phyloP scores from a whole-genome alignment of 35 echinoderm and acorn worm species.

The Heliocidaris erythrogramma region DNA sequence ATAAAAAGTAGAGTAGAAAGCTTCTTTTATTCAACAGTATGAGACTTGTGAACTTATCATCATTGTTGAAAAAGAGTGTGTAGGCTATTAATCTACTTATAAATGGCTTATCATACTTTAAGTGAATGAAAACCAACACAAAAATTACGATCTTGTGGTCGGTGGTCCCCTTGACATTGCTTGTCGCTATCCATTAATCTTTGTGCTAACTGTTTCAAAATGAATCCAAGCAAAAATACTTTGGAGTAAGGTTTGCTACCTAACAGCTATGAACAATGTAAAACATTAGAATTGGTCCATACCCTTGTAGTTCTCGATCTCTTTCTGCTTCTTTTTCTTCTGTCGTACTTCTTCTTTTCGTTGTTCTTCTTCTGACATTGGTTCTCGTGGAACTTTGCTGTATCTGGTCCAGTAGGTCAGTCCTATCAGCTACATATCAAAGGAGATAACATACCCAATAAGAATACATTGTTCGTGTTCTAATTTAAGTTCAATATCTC shows the following conservation, averaged over 20 bases:
- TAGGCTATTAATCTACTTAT: too few relatives aligned
- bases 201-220: neutral
- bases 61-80: too few relatives aligned
- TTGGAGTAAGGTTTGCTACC: neutral
- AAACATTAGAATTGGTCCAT: neutral
- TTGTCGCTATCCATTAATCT: neutral
- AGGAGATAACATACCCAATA: neutral
- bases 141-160: neutral
- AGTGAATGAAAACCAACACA: neutral
- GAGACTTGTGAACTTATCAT: too few relatives aligned
- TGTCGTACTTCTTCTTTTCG: conserved; percentile 33
- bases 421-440: conserved; percentile 60
- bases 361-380: conserved; percentile 61
- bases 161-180: too few relatives aligned
- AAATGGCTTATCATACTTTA: too few relatives aligned
- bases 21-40: too few relatives aligned
- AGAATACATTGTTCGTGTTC: neutral
- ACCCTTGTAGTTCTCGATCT: conserved; percentile 36
- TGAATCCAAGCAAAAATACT: neutral
- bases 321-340: conserved; percentile 42
- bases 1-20: neutral
- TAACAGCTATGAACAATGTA: neutral
- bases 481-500: too few relatives aligned
- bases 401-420: conserved; percentile 82
- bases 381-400: conserved; percentile 50